Evolutionary conservation across 1,140 invertebrate genomes (phyloP), one percentile per base, ranked within the genome.

Genomic region (Dufourea novaeangliae): DNA sequence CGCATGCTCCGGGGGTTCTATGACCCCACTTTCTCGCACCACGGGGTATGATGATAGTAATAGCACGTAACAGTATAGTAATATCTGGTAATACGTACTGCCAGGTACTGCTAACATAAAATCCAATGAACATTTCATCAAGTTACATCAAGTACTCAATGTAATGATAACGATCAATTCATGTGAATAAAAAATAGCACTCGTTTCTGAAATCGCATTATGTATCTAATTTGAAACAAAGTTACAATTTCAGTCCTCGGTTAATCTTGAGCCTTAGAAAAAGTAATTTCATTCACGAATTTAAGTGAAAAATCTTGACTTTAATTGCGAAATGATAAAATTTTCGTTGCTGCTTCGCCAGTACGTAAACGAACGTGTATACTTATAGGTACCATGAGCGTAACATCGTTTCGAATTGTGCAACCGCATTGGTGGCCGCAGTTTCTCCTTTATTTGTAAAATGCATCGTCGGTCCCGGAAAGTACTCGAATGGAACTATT

Each of bases 401-500:
- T 59, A 44, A 59, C 54, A 50, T 17, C 56, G 46, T 70, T 67
- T 75, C 39, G 37, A 77, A 77, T 61, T 77, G 44, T 71, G 74
- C 44, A 71, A 71, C 25, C 41, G 57, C 74, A 70, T 70, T 71
- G 74, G 74, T 68, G 66, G 67, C 56, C 25, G 57, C 32, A 62
- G 44, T 71, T 77, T 61, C 59, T 70, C 59, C 37, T 79, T 79
- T n/a, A n/a, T n/a, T 73, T 67, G 54, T 67, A 56, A 79, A 62
- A 68, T 74, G 41, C 56, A 61, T 68, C 63, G 62, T 76, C 62
- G 41, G 41, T 69, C 63, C 52, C 56, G 41, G 78, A 79, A 80
- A 77, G 59, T 80, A 80, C 73, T 78, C 79, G 67, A 78, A 80
- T 80, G 69, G 74, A 78, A 80, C 25, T 69, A 56, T 79, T 80